phyloP scores from a whole-genome alignment of 1,140 invertebrate genomes.

The Trichoplusia ni region DNA sequence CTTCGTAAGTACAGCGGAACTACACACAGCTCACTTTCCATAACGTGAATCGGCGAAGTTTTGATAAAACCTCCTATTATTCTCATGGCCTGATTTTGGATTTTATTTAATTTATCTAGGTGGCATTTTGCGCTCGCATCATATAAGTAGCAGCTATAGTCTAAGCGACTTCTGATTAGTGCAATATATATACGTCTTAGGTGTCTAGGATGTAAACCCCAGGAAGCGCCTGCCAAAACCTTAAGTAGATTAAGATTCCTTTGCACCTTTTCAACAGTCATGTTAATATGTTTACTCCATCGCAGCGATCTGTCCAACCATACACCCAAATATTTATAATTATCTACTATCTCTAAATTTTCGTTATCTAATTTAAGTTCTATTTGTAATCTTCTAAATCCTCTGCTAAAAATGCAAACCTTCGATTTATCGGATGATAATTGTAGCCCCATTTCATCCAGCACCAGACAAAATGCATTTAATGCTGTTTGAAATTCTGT shows the following conservation, averaged over 20 bases:
- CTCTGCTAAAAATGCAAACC: background rate
- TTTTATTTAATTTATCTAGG: background rate
- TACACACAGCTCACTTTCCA: conserved; percentile 36
- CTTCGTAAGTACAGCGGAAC: conserved; percentile 31
- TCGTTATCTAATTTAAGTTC: background rate
- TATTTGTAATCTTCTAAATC: background rate
- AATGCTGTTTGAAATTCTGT: background rate
- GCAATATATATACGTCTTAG: background rate
- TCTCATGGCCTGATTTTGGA: background rate
- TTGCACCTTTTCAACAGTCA: background rate
- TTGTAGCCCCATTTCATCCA: background rate
- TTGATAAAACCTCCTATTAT: conserved; percentile 1
- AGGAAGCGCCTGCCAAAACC: background rate
- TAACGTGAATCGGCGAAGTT: conserved; percentile 5
- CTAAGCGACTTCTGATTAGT: background rate
- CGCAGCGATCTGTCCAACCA: background rate
- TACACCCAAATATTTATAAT: background rate
- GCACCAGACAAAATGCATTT: background rate
- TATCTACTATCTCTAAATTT: background rate
- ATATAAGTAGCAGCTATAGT: background rate
- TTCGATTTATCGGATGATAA: background rate
- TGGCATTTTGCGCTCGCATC: background rate
- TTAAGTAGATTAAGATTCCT: background rate
- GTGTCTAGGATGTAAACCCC: background rate
- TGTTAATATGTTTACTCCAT: background rate